These are phyloP conservation scores for Orestias chungarensis DNA, from an alignment of 2,797 vertebrate genomes.

Conservation along the genomic window DNA sequence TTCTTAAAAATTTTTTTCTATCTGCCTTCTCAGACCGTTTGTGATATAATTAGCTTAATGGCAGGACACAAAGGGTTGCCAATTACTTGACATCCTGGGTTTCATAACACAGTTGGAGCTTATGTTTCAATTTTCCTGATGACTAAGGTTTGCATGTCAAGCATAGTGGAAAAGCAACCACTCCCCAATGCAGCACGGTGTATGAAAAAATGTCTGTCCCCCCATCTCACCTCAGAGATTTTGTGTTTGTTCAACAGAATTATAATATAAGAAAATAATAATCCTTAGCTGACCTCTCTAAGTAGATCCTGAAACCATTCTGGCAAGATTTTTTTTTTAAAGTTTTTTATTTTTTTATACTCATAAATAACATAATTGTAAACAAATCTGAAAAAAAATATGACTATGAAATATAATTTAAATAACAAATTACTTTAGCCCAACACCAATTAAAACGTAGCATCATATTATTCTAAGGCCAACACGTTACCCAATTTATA, in stretches of 20 bases:
- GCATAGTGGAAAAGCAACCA: background rate
- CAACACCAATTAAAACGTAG: background rate
- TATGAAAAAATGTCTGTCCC: background rate
- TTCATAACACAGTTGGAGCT: background rate
- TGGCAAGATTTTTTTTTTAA: background rate
- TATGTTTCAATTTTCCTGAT: background rate
- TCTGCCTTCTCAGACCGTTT: background rate
- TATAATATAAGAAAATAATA: too few relatives aligned
- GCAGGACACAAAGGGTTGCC: background rate
- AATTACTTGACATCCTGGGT: background rate
- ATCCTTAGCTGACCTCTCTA: background rate
- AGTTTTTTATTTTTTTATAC: background rate
- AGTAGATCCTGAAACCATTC: background rate
- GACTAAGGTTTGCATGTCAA: background rate
- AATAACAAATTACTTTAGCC: background rate
- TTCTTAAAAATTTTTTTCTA: background rate
- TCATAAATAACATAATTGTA: background rate
- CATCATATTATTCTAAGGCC: background rate
- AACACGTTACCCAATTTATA: background rate
- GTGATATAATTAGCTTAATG: background rate
- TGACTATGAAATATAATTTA: slow-evolving; percentile 6
- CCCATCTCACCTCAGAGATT: background rate
- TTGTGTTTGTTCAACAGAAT: background rate
- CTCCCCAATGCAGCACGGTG: background rate
- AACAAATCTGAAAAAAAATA: background rate